Base-by-base conservation (phyloP, 2,888 invertebrate species). In the Acleris cristana region DNA sequence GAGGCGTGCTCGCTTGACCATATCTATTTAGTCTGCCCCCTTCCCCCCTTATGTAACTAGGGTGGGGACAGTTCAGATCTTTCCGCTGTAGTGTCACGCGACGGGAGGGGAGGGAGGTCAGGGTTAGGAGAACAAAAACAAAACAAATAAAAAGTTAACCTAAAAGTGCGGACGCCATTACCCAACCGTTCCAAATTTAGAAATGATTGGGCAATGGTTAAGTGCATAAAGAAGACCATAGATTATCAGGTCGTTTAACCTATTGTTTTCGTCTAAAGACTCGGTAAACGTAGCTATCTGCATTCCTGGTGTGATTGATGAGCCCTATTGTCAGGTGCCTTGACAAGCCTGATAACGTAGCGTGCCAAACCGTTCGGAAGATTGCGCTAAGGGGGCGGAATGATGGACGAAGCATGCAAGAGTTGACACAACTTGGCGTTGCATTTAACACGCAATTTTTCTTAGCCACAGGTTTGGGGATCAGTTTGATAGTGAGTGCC, bases 251-350 rank as follows among this genome's bases (percentile, higher is more conserved):
- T 58, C 66, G 66, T 57, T 66, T 56, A 85, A 83, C 84, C 81
- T 83, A 84, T 87, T 86, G 88, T 88, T 86, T 88, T 79, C 77
- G 80, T 80, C 72, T 71, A 86, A 86, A 84, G 82, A 84, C 79
- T 81, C 79, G 82, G 77, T 83, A 80, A 78, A 80, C 81, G 82
- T 75, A 74, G 77, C 77, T 75, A 79, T 79, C 80, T 75, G 77
- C 78, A 79, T 80, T 80, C 79, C 75, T 75, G 78, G 73, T 76
- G 82, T 92, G 92, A 92, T 92, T 90, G 91, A 92, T 92, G 89
- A 84, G 79, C 76, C 79, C 84, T 86, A 88, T 88, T 88, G 88
- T 88, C 88, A 87, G 87, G 86, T 87, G 80, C 79, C 78, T 80
- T 75, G 80, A 78, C 83, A 79, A 78, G 81, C 80, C 79, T 82